Evolutionary conservation across 1,140 invertebrate genomes (phyloP), one percentile per base, ranked within the genome.

Genomic region (Sinella curviseta): DNA sequence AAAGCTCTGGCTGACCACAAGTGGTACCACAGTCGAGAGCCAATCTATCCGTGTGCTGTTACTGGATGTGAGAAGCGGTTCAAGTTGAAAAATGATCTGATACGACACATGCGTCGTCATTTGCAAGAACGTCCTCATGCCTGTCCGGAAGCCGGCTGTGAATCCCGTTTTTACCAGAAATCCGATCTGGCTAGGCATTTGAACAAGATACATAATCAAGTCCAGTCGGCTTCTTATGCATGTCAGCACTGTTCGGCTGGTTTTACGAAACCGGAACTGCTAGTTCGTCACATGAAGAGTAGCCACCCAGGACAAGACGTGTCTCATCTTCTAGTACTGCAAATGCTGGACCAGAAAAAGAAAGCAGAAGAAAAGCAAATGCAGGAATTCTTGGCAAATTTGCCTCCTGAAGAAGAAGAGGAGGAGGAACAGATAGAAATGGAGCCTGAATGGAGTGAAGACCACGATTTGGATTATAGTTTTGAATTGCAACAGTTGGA

Each of bases 1-100:
- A 70, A 70, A 33, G 65, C 65, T 30, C 31, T 70, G 65, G 65
- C 31, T 31, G 65, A 70, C n/a, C 65, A 70, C 31, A 70, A 70
- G n/a, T 70, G 65, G 65, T 70, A 70, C 24, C 65, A 70, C 30
- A 70, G 28, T 24, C 65, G 65, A 12, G 65, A 70, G 31, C 26
- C 65, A 4, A 70, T 70, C 12, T 24, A 70, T n/a, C 65, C 65
- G 3, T 75, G 74, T 48, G 24, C 74, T 20, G 17, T 75, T 14
- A 8, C 60, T 30, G 60, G 30, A 67, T 75, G 74, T 24, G 14
- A 14, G 14, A 36, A 54, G 28, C 24, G 31, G 16, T 75, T 75
- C 28, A 36, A 75, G 24, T 17, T 75, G 33, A 75, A 75, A 24
- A 54, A 36, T 30, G 74, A 75, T 30, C 24, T 75, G 74, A 48